Evolutionary conservation across 1,140 invertebrate genomes (phyloP).

Genomic region (Rhopalosiphum padi): DNA sequence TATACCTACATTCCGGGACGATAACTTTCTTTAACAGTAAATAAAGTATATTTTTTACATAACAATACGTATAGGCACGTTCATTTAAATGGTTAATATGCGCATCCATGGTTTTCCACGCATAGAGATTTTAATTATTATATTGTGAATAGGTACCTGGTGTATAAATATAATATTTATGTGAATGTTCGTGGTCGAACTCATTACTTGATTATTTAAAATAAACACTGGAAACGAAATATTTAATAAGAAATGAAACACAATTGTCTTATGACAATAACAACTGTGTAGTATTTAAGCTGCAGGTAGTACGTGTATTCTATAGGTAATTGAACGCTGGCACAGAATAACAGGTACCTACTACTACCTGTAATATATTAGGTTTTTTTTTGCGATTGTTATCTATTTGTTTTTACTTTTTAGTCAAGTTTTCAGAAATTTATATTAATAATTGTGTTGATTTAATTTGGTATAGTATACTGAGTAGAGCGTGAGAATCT

Average conservation of each 20-base stretch:
- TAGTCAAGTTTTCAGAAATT: no score
- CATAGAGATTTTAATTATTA: slow-evolving; percentile 36
- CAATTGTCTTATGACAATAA: not conserved
- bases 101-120: slow-evolving; percentile 21
- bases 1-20: not conserved
- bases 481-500: no score
- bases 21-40: slow-evolving; percentile 40
- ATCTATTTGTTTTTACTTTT: not conserved
- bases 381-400: not conserved
- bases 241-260: not conserved
- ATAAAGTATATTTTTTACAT: not conserved
- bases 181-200: not conserved
- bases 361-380: no score
- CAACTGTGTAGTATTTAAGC: not conserved
- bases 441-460: no score
- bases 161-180: not conserved
- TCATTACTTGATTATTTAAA: slow-evolving; percentile 8
- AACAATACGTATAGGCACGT: not conserved
- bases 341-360: not conserved
- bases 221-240: not conserved
- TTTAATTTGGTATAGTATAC: no score
- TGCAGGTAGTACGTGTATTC: not conserved
- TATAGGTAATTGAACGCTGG: not conserved
- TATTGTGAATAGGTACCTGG: not conserved
- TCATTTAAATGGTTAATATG: not conserved